A percentile compares a stretch with the other conserved stretches of the same genome.
These are phyloP conservation scores for Dasypolia templi DNA, from an alignment of 2,888 invertebrate genomes.

Conservation along the genomic window DNA sequence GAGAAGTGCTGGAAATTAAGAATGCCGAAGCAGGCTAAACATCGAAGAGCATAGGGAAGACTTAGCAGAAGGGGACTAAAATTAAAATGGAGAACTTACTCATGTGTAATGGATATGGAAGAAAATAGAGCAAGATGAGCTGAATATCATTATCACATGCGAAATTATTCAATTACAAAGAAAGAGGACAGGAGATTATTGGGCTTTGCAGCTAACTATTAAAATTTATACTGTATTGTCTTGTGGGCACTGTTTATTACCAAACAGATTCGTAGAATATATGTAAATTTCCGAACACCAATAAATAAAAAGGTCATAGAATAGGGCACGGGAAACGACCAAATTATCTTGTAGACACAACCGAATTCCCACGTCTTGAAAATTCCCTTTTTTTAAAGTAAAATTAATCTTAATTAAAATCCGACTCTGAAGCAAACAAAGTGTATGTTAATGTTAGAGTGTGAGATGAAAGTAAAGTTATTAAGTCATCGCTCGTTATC, in stretches of 20 bases:
- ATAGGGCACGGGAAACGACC: not conserved
- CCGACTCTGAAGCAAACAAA: constrained; percentile 15
- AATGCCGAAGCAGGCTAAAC: not conserved
- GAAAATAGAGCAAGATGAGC: not conserved
- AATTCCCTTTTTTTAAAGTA: too few relatives aligned
- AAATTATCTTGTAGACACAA: not conserved
- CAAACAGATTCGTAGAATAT: not conserved
- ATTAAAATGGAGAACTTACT: not conserved
- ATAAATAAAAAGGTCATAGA: not conserved
- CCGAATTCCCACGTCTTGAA: not conserved
- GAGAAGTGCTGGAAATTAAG: not conserved
- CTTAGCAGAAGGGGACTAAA: not conserved
- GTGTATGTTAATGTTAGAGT: constrained; percentile 22
- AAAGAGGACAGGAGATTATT: not conserved
- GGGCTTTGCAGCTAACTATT: not conserved
- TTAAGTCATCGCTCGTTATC: constrained; percentile 53
- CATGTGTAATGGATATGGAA: too few relatives aligned
- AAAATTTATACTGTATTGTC: not conserved
- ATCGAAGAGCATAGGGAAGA: not conserved
- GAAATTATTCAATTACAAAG: not conserved
- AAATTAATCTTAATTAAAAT: not conserved
- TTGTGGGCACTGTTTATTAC: too few relatives aligned
- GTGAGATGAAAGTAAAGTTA: constrained; percentile 50
- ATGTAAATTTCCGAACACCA: not conserved
- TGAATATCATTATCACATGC: not conserved